phyloP scores from a whole-genome alignment of 2,888 invertebrate genomes.

The Drosophila koepferae region DNA sequence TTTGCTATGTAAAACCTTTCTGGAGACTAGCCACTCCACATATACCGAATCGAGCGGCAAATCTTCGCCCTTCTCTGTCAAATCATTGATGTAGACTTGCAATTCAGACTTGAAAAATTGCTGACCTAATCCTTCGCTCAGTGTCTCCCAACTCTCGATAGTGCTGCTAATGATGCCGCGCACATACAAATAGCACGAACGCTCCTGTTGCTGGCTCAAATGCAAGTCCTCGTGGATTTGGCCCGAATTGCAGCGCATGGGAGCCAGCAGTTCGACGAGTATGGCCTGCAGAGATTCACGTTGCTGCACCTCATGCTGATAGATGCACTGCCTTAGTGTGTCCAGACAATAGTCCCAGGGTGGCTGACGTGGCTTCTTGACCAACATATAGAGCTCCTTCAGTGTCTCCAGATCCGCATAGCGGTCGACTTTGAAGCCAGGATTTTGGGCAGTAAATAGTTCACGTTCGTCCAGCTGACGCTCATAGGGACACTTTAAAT shows the following conservation, averaged over 20 bases:
- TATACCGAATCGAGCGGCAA: constrained; percentile 14
- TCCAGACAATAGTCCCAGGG: constrained; percentile 53
- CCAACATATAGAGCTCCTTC: constrained; percentile 48
- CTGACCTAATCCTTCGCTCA: constrained; percentile 54
- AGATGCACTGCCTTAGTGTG: constrained; percentile 33
- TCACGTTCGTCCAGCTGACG: constrained; percentile 66
- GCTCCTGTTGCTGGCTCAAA: constrained; percentile 51
- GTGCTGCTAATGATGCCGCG: constrained; percentile 65
- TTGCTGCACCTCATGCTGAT: constrained; percentile 25
- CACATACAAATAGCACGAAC: constrained; percentile 67
- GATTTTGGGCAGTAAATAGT: constrained; percentile 48
- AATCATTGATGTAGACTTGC: constrained; percentile 24
- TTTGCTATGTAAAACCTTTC: constrained; percentile 55
- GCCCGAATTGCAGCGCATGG: constrained; percentile 44
- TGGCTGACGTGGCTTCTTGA: constrained; percentile 69
- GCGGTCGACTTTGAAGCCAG: constrained; percentile 55
- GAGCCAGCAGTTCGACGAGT: constrained; percentile 39
- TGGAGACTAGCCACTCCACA: constrained; percentile 33
- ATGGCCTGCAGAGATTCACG: constrained; percentile 42
- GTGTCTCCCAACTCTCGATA: constrained; percentile 73
- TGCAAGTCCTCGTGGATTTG: constrained; percentile 29
- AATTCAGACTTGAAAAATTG: constrained; percentile 67
- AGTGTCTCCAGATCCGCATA: constrained; percentile 63
- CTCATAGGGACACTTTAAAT: constrained; percentile 55
- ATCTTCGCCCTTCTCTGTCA: constrained; percentile 14